Evolutionary conservation across 2,113 vertebrate genomes (phyloP), one percentile per base, ranked within the genome.

Genomic region (Anarhynchus alexandrinus): DNA sequence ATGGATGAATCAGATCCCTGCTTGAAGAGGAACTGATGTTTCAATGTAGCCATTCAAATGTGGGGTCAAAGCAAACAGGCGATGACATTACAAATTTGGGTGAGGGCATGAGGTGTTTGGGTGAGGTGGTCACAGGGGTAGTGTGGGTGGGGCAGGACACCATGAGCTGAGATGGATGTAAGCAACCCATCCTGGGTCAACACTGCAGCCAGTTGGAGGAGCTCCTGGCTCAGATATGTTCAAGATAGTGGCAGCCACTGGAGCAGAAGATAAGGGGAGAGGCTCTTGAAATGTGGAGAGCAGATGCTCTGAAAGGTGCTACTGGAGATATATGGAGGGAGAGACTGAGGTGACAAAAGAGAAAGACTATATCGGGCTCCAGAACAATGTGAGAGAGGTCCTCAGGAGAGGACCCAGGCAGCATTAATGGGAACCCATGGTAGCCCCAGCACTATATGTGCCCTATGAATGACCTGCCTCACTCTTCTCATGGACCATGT

Each of bases 361-460:
- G 36, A 45, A 21, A 76, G 12, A 15, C 66, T 80, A 3, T 36
- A 14, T 23, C 59, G 58, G 20, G 15, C n/a, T 71, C 38, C 12
- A 34, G 83, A 83, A 86, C 25, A 83, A 32, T n/a, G 8, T 51
- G 17, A 65, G 42, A 40, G n/a, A 67, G 5, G 11, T 67, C 8
- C 26, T 12, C 5, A 20, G 26, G 20, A 61, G 26, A 26, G 55
- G 69, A 34, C 4, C 15, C 38, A 72, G 61, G 27, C 18, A 43
- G 38, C 16, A 25, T 43, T 10, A 43, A 16, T 45, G n/a, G 23
- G 21, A 72, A 12, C 30, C 4, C 4, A 4, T 0, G 0, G 19
- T 67, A 45, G 47, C 19, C 30, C 30, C 57, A 51, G 29, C 6
- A 34, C 14, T 58, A 5, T 18, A 5, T 49, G 30, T 2, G 2